Evolutionary conservation across 2,113 vertebrate genomes (phyloP).

Genomic region (Paedocypris sp.): DNA sequence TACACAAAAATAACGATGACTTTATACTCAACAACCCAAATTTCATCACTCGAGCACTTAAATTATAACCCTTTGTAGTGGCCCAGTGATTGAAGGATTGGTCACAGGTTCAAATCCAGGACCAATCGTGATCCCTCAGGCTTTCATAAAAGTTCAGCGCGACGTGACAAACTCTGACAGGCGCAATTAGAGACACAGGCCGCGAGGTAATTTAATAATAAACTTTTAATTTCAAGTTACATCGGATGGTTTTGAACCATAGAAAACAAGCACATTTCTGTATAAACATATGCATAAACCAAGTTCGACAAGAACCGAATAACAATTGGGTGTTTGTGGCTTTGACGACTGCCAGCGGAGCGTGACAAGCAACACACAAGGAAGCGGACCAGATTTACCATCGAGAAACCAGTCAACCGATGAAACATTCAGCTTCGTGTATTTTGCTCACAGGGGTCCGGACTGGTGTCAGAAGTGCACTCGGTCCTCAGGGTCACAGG

Average conservation of each 20-base stretch:
- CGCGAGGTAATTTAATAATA: slow-evolving; percentile 50
- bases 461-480: too few relatives aligned
- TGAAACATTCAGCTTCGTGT: slow-evolving; percentile 37
- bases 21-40: too few relatives aligned
- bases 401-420: slow-evolving; percentile 38
- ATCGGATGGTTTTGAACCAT: slow-evolving; percentile 63
- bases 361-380: slow-evolving; percentile 40
- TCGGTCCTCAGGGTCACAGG: slow-evolving; percentile 35
- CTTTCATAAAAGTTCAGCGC: too few relatives aligned
- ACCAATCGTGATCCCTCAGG: too few relatives aligned
- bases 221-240: slow-evolving; percentile 67
- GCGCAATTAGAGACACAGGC: neutral
- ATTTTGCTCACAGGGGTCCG: slow-evolving; percentile 39
- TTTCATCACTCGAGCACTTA: too few relatives aligned
- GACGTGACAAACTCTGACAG: too few relatives aligned
- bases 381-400: slow-evolving; percentile 37
- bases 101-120: too few relatives aligned
- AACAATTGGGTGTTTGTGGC: slow-evolving; percentile 46
- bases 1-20: too few relatives aligned
- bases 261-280: slow-evolving; percentile 65
- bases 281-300: slow-evolving; percentile 62
- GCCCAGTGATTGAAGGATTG: too few relatives aligned
- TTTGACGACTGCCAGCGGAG: slow-evolving; percentile 37
- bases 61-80: too few relatives aligned
- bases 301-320: slow-evolving; percentile 50